Conservation (phyloP, 2,888 invertebrate genomes). For the Drosophila kambysellisi region DNA sequence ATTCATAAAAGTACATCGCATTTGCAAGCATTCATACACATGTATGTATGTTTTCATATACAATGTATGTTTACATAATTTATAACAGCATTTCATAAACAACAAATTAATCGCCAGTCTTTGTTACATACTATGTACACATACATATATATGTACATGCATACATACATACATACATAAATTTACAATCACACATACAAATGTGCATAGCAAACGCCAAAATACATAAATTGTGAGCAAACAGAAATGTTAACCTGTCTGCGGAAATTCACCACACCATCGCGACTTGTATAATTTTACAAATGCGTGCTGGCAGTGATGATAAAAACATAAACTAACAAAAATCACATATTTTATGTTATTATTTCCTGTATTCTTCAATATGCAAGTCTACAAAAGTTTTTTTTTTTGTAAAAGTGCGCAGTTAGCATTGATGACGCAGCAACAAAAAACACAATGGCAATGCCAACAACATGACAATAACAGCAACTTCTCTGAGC, state of each 20-base stretch:
- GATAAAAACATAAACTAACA: conserved; percentile 21
- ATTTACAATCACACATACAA: background rate
- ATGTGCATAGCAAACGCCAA: conserved; percentile 4
- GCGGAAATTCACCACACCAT: conserved; percentile 62
- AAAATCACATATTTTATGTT: conserved; percentile 17
- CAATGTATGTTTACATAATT: background rate
- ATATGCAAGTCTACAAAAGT: conserved; percentile 14
- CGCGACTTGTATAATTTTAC: conserved; percentile 31
- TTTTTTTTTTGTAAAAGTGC: conserved; percentile 60
- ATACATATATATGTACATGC: background rate
- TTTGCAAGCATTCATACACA: background rate
- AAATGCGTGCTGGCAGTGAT: conserved; percentile 27
- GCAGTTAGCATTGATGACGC: conserved; percentile 79
- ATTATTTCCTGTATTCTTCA: conserved; percentile 18
- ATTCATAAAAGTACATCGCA: background rate
- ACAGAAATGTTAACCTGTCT: conserved; percentile 59
- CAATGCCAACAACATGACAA: conserved; percentile 60
- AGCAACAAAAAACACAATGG: conserved; percentile 73
- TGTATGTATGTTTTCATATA: background rate
- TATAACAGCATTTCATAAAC: conserved; percentile 18
- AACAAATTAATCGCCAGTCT: conserved; percentile 24
- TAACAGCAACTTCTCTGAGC: conserved; percentile 51
- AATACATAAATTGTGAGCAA: conserved; percentile 47
- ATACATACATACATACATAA: background rate
- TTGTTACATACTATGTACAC: conserved; percentile 1